Conservation (phyloP, 1,140 invertebrate species). For the Drosophila busckii region DNA sequence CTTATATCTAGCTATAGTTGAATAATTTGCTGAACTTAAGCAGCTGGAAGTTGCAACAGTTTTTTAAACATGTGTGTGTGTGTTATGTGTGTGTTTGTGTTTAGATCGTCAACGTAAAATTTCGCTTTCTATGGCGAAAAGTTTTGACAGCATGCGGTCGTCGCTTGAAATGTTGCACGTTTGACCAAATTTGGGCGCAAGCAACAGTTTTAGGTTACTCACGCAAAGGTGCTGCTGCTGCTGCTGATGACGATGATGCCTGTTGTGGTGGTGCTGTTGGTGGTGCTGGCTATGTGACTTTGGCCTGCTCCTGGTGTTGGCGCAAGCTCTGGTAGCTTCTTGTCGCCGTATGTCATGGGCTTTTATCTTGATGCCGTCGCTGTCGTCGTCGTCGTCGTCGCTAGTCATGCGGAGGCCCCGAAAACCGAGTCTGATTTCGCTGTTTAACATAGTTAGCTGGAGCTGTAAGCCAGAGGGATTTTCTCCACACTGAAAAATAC, state of each 20-base stretch:
- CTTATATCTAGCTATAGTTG: too few species aligned
- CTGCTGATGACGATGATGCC: slow-evolving; percentile 3
- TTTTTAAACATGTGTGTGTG: too few species aligned
- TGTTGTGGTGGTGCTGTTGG: slow-evolving; percentile 9
- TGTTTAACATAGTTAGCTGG: slow-evolving; percentile 68
- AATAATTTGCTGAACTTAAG: too few species aligned
- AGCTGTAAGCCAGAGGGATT: slow-evolving; percentile 43
- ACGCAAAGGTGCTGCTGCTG: slow-evolving; percentile 7
- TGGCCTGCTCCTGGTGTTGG: slow-evolving; percentile 54
- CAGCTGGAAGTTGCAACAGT: background rate
- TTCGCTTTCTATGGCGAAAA: slow-evolving; percentile 70
- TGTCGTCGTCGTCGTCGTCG: slow-evolving; percentile 47
- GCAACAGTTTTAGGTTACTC: slow-evolving; percentile 11
- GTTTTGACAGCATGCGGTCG: slow-evolving; percentile 71
- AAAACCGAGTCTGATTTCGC: slow-evolving; percentile 60
- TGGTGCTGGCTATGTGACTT: slow-evolving; percentile 14
- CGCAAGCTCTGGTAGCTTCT: slow-evolving; percentile 70
- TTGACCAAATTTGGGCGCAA: slow-evolving; percentile 70
- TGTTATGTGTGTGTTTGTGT: background rate
- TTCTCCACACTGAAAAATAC: slow-evolving; percentile 51
- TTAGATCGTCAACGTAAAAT: slow-evolving; percentile 32
- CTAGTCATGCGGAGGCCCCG: slow-evolving; percentile 40
- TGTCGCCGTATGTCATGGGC: slow-evolving; percentile 74
- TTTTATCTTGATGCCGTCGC: slow-evolving; percentile 67
- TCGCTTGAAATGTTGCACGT: slow-evolving; percentile 73